Base-by-base conservation (phyloP, 2,113 vertebrate species). In the Cyrtonyx montezumae region DNA sequence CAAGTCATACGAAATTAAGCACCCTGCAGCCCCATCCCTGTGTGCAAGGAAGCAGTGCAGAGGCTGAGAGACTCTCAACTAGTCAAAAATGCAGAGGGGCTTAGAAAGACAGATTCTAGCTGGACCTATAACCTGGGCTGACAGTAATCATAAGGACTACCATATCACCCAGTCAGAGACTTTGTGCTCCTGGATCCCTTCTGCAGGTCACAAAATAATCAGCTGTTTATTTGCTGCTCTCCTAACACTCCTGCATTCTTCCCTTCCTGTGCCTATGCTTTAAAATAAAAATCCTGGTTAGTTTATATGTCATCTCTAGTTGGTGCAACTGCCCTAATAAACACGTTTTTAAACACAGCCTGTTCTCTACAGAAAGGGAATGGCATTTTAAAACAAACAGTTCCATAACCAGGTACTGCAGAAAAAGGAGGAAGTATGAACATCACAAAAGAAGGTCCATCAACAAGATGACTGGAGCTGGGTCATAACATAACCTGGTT, bases 1-100 rank as follows among this genome's bases (percentile, higher is more conserved):
- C 10, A 73, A 95, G 76, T 84, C 49, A 61, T 34, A 78, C 32
- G 53, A 91, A 92, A 94, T 94, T 83, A 85, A 37, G 87, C 71
- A 79, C 30, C 30, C 34, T 68, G 87, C 66, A 92, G 84, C 45
- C 32, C 32, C 32, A 23, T 76, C 34, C n/a, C 75, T 88, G 59
- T 61, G 46, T 51, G 51, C 59, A 82, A 68, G 32, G 55, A 82
- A 87, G 82, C 37, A 86, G 20, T 11, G 36, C 56, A 90, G 37
- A 85, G 11, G 17, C 66, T 88, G 58, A 11, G 20, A 58, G 42
- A 48, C n/a, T 59, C 23, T 69, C 53, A 74, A 34, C 21, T 28
- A 32, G 30, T 34, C 0, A 0, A 63, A 46, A 3, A 22, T 2
- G 11, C 28, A 77, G 55, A 61, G 12, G 9, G 10, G 4, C 8